Evolutionary conservation across 1,140 invertebrate species (phyloP).

Genomic region (Adoxophyes honmai): DNA sequence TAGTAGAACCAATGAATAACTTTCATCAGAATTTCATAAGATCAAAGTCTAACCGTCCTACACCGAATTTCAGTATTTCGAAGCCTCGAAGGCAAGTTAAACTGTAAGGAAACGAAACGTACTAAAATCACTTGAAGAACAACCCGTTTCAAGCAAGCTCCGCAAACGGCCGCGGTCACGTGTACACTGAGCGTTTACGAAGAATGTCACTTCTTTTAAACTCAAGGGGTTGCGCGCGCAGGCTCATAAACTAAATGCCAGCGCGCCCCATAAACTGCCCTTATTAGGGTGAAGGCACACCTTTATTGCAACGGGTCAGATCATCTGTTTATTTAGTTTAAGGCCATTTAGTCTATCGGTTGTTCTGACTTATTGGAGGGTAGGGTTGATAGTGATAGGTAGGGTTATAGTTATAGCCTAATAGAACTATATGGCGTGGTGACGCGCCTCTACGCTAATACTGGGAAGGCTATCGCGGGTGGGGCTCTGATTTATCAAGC

Average conservation of each 20-base stretch:
- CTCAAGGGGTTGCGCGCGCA: slow-evolving; percentile 64
- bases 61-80: no score
- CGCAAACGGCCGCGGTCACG: slow-evolving; percentile 35
- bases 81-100: no score
- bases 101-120: no score
- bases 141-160: slow-evolving; percentile 4
- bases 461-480: slow-evolving; percentile 31
- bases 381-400: neutral
- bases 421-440: slow-evolving; percentile 48
- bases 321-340: slow-evolving; percentile 73
- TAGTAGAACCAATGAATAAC: no score
- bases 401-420: slow-evolving; percentile 30
- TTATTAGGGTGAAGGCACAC: slow-evolving; percentile 70
- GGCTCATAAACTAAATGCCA: slow-evolving; percentile 58
- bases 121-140: no score
- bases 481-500: slow-evolving; percentile 54
- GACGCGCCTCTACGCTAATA: slow-evolving; percentile 59
- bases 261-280: slow-evolving; percentile 64
- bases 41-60: no score
- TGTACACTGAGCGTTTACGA: slow-evolving; percentile 46
- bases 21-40: no score
- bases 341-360: slow-evolving; percentile 61
- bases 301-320: slow-evolving; percentile 59
- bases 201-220: slow-evolving; percentile 58
- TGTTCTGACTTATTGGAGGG: slow-evolving; percentile 49